Evolutionary conservation across 2,113 vertebrate species (phyloP), one percentile per base, ranked within the genome.

Genomic region (Forbesichthys agassizii): DNA sequence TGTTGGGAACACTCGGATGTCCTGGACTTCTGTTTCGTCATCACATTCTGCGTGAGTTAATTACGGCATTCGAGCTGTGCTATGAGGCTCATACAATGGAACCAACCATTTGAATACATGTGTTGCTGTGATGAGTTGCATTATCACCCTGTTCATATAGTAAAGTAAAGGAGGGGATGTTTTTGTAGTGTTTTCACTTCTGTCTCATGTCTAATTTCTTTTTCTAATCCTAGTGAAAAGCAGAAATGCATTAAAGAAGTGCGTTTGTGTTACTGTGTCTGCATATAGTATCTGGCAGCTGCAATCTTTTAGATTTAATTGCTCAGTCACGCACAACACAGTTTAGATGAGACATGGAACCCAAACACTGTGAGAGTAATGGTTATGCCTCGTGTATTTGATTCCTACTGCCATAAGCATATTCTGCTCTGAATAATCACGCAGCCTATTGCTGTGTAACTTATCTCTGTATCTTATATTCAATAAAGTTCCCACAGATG

Each of bases 1-100:
- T 75, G 71, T 66, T 36, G 78, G 82, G 73, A 76, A 82, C 66
- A 67, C 71, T 66, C 88, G 87, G 84, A 89, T 86, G 84, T 79
- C 75, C 52, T 42, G 69, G 14, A 75, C 74, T 68, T 73, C 74
- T 71, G 77, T 90, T 88, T 86, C 77, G 54, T 85, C 86, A 83
- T 81, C 74, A 70, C 76, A 71, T 85, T 87, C 79, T 78, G 59
- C 3, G 42, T 71, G 60, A 79, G 78, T 80, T 86, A 86, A 86
- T 89, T 83, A 87, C 64, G 54, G 77, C 61, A 79, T 68, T 49
- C 70, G 10, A 3, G 68, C 83, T 78, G 79, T 4, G 72, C 71
- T 56, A 11, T 56, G 77, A 69, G 67, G 77, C 68, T 1, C 11
- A 42, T 6, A 70, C 64, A 11, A 69, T 42, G 33, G 20, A 48